Percentiles rank a stretch among this genome's conserved stretches.
Evolutionary conservation across 2,888 invertebrate species (phyloP).

Genomic region (Agrotis puta): DNA sequence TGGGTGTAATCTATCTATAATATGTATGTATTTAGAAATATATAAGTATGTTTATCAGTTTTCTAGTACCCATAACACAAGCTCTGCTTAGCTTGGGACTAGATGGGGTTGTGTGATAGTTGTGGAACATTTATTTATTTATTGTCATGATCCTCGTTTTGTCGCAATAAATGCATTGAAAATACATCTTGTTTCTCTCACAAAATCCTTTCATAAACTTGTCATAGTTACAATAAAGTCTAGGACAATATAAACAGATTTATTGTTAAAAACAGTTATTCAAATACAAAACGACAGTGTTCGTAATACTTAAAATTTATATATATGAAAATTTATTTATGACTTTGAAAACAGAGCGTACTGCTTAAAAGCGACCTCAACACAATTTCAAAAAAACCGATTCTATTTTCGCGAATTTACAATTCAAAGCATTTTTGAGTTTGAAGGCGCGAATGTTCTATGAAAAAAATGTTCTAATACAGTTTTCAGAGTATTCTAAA

Average conservation of each 20-base stretch:
- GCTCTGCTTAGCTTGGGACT: too few relatives aligned
- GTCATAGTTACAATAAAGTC: conserved; percentile 2
- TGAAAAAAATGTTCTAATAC: conserved; percentile 50
- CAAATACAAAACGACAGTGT: conserved; percentile 55
- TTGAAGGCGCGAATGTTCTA: conserved; percentile 50
- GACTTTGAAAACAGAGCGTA: conserved; percentile 63
- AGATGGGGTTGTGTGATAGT: too few relatives aligned
- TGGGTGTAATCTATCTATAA: too few relatives aligned
- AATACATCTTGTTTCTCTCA: conserved; percentile 37
- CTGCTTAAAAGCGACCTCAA: conserved; percentile 66
- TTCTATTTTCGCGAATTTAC: conserved; percentile 64
- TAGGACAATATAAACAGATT: conserved; percentile 33
- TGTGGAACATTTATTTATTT: too few relatives aligned
- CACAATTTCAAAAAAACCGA: conserved; percentile 60
- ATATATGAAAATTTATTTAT: conserved; percentile 65
- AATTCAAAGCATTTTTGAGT: conserved; percentile 64
- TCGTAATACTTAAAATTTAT: conserved; percentile 58
- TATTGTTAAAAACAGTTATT: conserved; percentile 51
- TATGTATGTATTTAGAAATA: too few relatives aligned
- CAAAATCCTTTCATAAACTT: conserved; percentile 32
- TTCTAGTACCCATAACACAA: too few relatives aligned
- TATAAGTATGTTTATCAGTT: too few relatives aligned
- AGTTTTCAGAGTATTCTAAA: conserved; percentile 32
- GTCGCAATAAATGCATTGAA: conserved; percentile 53
- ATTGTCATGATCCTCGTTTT: conserved; percentile 42